Percentiles rank a stretch among this genome's conserved stretches.
phyloP scores from a whole-genome alignment of 2,797 vertebrate species.

The Diplodus puntazzo region DNA sequence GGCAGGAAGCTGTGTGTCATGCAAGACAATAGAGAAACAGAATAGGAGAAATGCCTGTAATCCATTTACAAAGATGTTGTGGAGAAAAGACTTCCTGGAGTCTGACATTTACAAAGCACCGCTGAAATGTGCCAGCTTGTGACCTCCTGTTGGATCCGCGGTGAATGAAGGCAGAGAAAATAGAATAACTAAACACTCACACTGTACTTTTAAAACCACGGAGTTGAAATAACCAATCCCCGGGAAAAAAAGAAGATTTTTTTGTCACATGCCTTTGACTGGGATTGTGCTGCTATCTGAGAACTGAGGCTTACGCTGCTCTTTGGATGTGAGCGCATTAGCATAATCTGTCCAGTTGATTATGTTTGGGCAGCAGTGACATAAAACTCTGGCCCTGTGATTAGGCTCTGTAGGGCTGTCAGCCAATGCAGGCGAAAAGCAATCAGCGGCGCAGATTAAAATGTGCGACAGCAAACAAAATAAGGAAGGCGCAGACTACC shows the following conservation, averaged over 20 bases:
- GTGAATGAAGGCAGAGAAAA: not conserved
- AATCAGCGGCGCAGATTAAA: slow-evolving; percentile 77
- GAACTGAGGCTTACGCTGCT: slow-evolving; percentile 39
- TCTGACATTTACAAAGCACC: not conserved
- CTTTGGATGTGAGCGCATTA: slow-evolving; percentile 55
- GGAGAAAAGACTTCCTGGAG: not conserved
- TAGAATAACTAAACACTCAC: slow-evolving; percentile 10
- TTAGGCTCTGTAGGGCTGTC: slow-evolving; percentile 61
- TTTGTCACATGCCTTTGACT: slow-evolving; percentile 34
- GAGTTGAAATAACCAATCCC: slow-evolving; percentile 25
- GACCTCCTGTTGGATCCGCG: not conserved
- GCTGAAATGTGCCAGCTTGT: slow-evolving; percentile 1
- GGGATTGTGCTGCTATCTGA: slow-evolving; percentile 22
- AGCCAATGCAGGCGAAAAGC: slow-evolving; percentile 65
- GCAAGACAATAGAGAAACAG: not conserved
- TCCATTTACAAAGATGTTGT: not conserved
- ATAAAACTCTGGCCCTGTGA: slow-evolving; percentile 63
- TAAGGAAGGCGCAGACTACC: slow-evolving; percentile 52
- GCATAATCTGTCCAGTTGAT: slow-evolving; percentile 77
- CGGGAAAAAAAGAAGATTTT: slow-evolving; percentile 25
- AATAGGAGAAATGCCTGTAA: slow-evolving; percentile 4
- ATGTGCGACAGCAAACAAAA: slow-evolving; percentile 72
- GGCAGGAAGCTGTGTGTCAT: not conserved
- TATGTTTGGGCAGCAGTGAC: slow-evolving; percentile 75
- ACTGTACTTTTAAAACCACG: slow-evolving; percentile 17